A percentile compares a stretch with the other conserved stretches of the same genome.
Evolutionary conservation across 1,140 invertebrate species (phyloP).

Genomic region (Drosophila carrolli): DNA sequence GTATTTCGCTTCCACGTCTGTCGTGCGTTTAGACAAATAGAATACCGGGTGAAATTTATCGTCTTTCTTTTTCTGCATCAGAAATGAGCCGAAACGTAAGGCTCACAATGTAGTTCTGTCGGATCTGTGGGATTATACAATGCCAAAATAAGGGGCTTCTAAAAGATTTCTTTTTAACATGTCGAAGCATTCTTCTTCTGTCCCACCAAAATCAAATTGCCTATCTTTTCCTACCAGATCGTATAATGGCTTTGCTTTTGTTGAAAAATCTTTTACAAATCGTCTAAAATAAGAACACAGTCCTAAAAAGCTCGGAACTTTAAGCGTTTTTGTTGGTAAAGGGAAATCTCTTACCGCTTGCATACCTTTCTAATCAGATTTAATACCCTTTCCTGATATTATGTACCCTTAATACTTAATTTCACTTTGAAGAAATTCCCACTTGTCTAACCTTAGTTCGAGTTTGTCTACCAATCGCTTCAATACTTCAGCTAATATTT

Average conservation of each 20-base stretch:
- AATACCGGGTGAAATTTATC: conserved; percentile 3
- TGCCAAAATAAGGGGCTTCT: not conserved
- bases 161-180: not conserved
- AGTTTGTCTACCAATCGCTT: not conserved
- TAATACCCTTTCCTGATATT: too few relatives aligned
- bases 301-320: not conserved
- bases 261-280: not conserved
- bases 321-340: not conserved
- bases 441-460: conserved; percentile 3
- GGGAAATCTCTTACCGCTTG: conserved; percentile 2
- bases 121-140: not conserved
- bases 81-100: not conserved
- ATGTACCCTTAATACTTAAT: too few relatives aligned
- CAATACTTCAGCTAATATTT: conserved; percentile 2
- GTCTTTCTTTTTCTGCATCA: conserved; percentile 3
- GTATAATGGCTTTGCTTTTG: not conserved
- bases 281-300: not conserved
- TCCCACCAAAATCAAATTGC: not conserved
- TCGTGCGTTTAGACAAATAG: conserved; percentile 2
- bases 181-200: not conserved
- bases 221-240: conserved; percentile 6
- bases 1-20: not conserved
- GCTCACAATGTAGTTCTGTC: conserved; percentile 4
- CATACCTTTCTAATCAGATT: not conserved
- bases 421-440: conserved; percentile 9